These are phyloP conservation scores for Sesamia nonagrioides DNA, from an alignment of 1,140 invertebrate species.

Conservation along the genomic window DNA sequence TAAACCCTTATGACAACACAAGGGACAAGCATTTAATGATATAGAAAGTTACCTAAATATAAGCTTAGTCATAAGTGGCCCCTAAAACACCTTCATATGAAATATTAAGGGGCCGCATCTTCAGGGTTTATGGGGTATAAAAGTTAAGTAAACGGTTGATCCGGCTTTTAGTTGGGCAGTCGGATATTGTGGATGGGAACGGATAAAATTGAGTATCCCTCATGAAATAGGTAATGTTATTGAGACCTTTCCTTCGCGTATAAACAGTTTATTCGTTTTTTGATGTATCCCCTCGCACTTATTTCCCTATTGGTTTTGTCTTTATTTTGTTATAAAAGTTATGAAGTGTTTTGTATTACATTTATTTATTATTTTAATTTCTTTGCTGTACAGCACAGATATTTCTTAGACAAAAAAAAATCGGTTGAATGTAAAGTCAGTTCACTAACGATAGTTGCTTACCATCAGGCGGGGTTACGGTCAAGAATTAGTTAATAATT, in stretches of 20 bases:
- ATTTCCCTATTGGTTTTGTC: too few relatives aligned
- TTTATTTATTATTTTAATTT: too few relatives aligned
- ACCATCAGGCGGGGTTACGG: too few relatives aligned
- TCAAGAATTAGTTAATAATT: too few relatives aligned
- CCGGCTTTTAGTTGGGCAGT: conserved; percentile 3
- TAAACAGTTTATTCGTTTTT: not conserved
- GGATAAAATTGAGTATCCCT: conserved; percentile 8
- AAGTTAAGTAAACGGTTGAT: conserved; percentile 12
- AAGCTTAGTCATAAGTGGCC: not conserved
- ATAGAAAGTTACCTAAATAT: conserved; percentile 1
- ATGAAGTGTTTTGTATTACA: too few relatives aligned
- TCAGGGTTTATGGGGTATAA: conserved; percentile 4
- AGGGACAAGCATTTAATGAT: not conserved
- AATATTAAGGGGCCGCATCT: conserved; percentile 6
- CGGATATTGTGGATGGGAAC: not conserved
- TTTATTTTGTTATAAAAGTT: too few relatives aligned
- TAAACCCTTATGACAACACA: not conserved
- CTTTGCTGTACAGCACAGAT: too few relatives aligned
- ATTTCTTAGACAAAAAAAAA: too few relatives aligned
- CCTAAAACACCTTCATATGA: conserved; percentile 17
- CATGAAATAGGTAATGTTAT: conserved; percentile 2
- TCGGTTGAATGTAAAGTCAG: too few relatives aligned
- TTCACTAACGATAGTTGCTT: too few relatives aligned
- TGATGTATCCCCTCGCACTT: too few relatives aligned
- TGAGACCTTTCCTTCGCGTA: not conserved